phyloP scores from a whole-genome alignment of 2,797 vertebrate genomes.

The Anomalospiza imberbis region DNA sequence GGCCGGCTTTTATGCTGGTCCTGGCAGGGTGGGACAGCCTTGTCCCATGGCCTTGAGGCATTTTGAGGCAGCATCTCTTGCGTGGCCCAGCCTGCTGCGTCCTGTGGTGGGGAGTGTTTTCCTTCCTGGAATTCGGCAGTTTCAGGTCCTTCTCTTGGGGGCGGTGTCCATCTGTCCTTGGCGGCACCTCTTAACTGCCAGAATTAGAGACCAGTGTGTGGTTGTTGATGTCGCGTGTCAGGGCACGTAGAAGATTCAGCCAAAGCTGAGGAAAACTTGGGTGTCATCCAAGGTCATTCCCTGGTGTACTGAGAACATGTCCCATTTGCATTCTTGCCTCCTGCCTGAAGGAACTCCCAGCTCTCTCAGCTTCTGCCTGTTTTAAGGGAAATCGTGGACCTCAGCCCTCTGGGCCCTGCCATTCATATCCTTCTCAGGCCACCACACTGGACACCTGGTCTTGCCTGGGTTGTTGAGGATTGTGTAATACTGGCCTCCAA shows the following conservation, averaged over 20 bases:
- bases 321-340: not conserved
- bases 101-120: not conserved
- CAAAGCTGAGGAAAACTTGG: rapidly evolving
- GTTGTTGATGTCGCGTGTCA: rapidly evolving
- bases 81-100: too few species aligned
- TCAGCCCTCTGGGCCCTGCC: too few species aligned
- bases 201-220: not conserved
- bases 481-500: rapidly evolving
- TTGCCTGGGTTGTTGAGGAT: not conserved
- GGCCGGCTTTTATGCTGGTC: rapidly evolving
- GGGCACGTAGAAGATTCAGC: not conserved
- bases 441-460: too few species aligned
- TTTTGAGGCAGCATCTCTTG: not conserved
- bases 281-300: not conserved
- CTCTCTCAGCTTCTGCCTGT: not conserved
- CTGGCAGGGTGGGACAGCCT: rapidly evolving
- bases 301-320: rapidly evolving
- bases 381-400: too few species aligned
- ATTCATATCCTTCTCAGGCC: not conserved
- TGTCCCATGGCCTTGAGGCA: not conserved
- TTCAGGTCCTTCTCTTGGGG: not conserved
- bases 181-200: not conserved
- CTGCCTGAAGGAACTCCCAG: too few species aligned
- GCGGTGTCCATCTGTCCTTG: not conserved
- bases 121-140: not conserved